Conservation (phyloP, 53 echinoderm and acorn worm genomes). For the Hippasteria phrygiana region DNA sequence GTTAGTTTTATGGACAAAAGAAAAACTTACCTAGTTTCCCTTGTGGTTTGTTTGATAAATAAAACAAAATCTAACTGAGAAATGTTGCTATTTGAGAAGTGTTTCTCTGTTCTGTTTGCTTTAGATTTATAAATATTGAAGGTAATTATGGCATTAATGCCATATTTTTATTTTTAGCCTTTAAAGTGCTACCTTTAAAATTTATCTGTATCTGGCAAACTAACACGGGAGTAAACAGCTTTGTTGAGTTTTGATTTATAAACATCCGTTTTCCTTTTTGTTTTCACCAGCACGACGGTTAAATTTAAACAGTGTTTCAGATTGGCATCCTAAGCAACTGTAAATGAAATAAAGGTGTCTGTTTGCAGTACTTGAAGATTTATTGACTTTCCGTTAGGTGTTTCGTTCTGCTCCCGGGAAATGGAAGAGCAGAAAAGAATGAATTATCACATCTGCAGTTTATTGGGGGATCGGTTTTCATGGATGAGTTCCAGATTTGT, state of each 20-base stretch:
- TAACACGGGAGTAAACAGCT: too few species aligned
- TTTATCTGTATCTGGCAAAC: too few species aligned
- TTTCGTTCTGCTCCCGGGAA: not conserved
- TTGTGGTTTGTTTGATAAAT: too few species aligned
- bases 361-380: not conserved
- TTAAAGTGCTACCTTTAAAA: too few species aligned
- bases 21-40: too few species aligned
- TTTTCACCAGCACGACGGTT: not conserved
- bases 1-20: too few species aligned
- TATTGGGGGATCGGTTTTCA: not conserved
- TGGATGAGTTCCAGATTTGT: constrained; percentile 8
- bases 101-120: too few species aligned
- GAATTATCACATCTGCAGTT: not conserved
- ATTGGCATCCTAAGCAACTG: not conserved
- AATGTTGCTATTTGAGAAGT: too few species aligned
- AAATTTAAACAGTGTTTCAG: not conserved
- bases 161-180: too few species aligned
- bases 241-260: not conserved
- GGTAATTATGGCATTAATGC: too few species aligned
- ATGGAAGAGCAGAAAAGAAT: not conserved
- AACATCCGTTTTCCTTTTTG: not conserved
- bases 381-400: not conserved
- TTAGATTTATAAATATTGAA: too few species aligned
- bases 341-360: constrained; percentile 29
- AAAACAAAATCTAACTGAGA: too few species aligned